Evolutionary conservation across 2,797 vertebrate genomes (phyloP), one percentile per base, ranked within the genome.

Genomic region (Enteromius anoplus): DNA sequence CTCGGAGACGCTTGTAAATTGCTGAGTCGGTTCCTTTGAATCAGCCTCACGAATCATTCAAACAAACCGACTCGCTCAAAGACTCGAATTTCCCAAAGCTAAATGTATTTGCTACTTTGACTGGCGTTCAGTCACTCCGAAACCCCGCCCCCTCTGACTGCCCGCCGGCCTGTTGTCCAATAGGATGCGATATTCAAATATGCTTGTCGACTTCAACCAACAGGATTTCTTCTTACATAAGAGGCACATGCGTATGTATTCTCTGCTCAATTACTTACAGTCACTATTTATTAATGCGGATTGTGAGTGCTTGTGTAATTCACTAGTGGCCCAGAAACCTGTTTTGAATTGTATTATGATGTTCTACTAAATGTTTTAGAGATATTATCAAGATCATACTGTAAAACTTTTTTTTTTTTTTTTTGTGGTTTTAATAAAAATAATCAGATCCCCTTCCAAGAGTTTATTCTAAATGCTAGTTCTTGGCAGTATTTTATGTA

Each of bases 181-280:
- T 95, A 91, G 82, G 49, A 66, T 1, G 37, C 19, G 3, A 40
- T 78, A 77, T 91, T 93, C 86, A 88, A 91, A 92, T 93, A 89
- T 88, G 88, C 90, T 90, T 87, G 91, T 89, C 79, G 77, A 89
- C 89, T 88, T 88, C 83, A 89, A 83, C 93, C 94, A 94, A 95
- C 92, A 77, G 84, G 84, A 90, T 78, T 11, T 12, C 80, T 78
- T 85, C 89, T 94, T 93, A 92, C 93, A 90, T 93, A 91, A 93
- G 55, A 81, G 75, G 10, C 81, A 76, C 29, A 85, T 86, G 87
- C 82, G 81, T 86, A 86, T 79, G 82, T 78, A 42, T 83, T 88
- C 84, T 85, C 89, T 85, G 87, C 84, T 89, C 85, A 60, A 73
- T 83, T 75, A 64, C 42, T 51, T 64, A 12, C 29, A 55, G 51